A percentile compares a stretch with the other conserved stretches of the same genome.
phyloP scores from a whole-genome alignment of 1,140 invertebrate species.

The Apocrypta bakeri region DNA sequence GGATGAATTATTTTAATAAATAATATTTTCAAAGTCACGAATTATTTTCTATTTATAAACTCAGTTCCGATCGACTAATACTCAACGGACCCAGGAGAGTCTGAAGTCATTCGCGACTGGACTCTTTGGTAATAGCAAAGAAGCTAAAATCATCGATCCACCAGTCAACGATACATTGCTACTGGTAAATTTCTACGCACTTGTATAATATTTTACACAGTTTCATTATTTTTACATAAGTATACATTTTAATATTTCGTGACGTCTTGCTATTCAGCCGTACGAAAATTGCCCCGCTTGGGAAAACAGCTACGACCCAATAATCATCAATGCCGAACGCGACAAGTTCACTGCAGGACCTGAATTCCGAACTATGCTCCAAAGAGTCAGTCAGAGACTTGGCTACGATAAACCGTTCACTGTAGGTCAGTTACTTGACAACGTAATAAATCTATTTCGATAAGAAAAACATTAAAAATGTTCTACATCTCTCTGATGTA shows the following conservation, averaged over 20 bases:
- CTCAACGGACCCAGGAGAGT: conserved; percentile 58
- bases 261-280: conserved; percentile 51
- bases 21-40: neutral
- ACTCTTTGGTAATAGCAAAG: conserved; percentile 61
- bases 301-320: conserved; percentile 58
- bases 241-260: no score
- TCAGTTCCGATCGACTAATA: conserved; percentile 65
- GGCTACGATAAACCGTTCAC: conserved; percentile 59
- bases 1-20: neutral
- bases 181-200: conserved; percentile 56
- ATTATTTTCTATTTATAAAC: neutral
- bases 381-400: conserved; percentile 69
- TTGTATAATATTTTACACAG: neutral
- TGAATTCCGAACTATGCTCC: conserved; percentile 64
- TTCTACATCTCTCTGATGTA: neutral
- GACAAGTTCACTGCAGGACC: conserved; percentile 66
- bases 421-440: neutral
- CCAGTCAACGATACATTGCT: conserved; percentile 62
- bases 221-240: no score
- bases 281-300: conserved; percentile 62
- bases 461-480: neutral
- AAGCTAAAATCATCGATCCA: conserved; percentile 47
- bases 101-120: conserved; percentile 66
- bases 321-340: conserved; percentile 58
- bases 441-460: neutral